These are phyloP conservation scores for Mesocentrotus franciscanus DNA, from an alignment of 53 echinoderm and acorn worm species.

Conservation along the genomic window DNA sequence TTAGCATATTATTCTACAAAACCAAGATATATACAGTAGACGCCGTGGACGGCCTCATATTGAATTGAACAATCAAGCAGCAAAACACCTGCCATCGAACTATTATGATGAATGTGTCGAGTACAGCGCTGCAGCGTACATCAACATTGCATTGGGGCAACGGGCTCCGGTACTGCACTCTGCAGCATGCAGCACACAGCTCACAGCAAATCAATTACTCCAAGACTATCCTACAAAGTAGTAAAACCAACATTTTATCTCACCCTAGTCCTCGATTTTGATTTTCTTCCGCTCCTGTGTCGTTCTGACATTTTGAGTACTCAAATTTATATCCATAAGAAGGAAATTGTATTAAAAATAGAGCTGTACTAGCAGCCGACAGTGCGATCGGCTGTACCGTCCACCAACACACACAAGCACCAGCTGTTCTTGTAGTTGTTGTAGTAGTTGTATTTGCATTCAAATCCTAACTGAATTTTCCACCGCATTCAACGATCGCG, in stretches of 20 bases:
- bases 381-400: background rate
- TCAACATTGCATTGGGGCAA: background rate
- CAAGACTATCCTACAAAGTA: background rate
- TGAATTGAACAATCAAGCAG: background rate
- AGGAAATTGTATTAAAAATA: background rate
- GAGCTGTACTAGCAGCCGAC: slow-evolving; percentile 58
- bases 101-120: background rate
- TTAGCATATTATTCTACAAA: background rate
- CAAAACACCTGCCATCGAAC: slow-evolving; percentile 4
- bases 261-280: slow-evolving; percentile 46
- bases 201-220: no score
- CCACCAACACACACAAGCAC: background rate
- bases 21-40: background rate
- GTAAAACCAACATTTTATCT: background rate
- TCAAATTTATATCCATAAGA: background rate
- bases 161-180: background rate
- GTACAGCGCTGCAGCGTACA: background rate
- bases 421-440: background rate
- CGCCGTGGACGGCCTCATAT: background rate
- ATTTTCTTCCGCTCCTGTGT: slow-evolving; percentile 49
- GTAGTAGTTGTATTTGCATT: slow-evolving; percentile 55
- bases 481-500: slow-evolving; percentile 47
- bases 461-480: slow-evolving; percentile 66
- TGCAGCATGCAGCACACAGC: no score
- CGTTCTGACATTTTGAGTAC: slow-evolving; percentile 28